A percentile compares a stretch with the other conserved stretches of the same genome.
phyloP scores from a whole-genome alignment of 2,888 invertebrate genomes.

The Brassicogethes aeneus region DNA sequence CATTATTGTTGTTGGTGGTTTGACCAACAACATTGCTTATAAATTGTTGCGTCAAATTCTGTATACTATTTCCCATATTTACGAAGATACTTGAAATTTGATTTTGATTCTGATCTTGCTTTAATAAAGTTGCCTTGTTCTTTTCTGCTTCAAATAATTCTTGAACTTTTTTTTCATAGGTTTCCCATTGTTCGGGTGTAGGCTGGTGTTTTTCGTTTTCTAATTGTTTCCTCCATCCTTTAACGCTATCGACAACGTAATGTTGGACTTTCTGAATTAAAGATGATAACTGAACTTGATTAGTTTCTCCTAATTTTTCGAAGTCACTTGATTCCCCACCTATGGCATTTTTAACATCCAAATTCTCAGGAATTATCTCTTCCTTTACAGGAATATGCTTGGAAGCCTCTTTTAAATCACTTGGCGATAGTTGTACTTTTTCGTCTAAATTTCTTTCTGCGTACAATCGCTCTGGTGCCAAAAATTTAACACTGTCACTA shows the following conservation, averaged over 20 bases:
- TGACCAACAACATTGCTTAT: neutral
- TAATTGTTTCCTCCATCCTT: neutral
- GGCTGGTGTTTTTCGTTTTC: neutral
- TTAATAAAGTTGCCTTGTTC: neutral
- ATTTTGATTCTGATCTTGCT: neutral
- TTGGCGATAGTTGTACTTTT: constrained; percentile 26
- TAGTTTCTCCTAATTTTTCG: neutral
- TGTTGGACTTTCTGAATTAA: neutral
- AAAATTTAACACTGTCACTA: neutral
- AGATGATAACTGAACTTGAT: neutral
- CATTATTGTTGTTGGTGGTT: neutral
- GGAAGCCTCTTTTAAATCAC: constrained; percentile 8
- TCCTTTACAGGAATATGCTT: neutral
- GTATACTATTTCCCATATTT: neutral
- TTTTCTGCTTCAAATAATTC: neutral
- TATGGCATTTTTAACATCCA: neutral
- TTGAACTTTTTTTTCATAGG: neutral
- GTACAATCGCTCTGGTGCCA: constrained; percentile 2
- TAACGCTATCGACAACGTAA: neutral
- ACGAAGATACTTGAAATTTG: neutral
- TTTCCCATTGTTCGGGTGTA: neutral
- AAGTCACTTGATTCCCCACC: neutral
- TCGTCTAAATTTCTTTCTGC: constrained; percentile 25
- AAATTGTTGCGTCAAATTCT: neutral
- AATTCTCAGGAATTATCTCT: neutral